Evolutionary conservation across 1,140 invertebrate genomes (phyloP).

Genomic region (Cydia fagiglandana): DNA sequence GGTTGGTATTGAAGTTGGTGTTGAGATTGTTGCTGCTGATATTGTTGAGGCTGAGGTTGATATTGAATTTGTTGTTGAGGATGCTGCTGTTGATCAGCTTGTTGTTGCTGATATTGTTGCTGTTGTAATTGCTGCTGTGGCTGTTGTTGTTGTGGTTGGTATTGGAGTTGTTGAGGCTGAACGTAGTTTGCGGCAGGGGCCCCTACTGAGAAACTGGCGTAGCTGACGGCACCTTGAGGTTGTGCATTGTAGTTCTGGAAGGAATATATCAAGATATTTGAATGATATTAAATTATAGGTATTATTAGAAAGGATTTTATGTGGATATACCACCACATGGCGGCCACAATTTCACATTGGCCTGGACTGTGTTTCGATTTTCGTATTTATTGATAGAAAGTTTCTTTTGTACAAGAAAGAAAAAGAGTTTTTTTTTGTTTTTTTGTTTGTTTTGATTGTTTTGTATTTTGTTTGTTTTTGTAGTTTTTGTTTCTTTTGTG

Average conservation of each 20-base stretch:
- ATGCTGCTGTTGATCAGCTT: conserved; percentile 24
- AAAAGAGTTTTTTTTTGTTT: no score
- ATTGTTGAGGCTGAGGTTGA: conserved; percentile 22
- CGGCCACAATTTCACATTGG: no score
- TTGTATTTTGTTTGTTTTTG: no score
- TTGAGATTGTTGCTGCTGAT: conserved; percentile 9
- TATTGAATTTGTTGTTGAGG: conserved; percentile 33
- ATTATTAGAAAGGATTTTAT: no score
- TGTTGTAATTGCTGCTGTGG: conserved; percentile 34
- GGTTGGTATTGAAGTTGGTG: background rate
- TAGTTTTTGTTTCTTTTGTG: no score
- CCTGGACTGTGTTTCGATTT: no score
- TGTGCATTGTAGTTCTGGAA: conserved; percentile 51
- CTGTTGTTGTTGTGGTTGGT: conserved; percentile 36
- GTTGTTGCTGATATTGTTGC: conserved; percentile 34
- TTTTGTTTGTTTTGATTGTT: no score
- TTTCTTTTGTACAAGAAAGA: no score
- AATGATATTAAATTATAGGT: no score
- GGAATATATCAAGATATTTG: background rate
- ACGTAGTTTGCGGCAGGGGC: conserved; percentile 35
- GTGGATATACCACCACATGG: no score
- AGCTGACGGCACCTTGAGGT: conserved; percentile 55
- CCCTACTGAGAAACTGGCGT: conserved; percentile 49
- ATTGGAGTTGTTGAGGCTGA: conserved; percentile 32
- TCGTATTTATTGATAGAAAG: no score